Conservation (phyloP, 1,140 invertebrate genomes). For the Oncopodura yosiiana region DNA sequence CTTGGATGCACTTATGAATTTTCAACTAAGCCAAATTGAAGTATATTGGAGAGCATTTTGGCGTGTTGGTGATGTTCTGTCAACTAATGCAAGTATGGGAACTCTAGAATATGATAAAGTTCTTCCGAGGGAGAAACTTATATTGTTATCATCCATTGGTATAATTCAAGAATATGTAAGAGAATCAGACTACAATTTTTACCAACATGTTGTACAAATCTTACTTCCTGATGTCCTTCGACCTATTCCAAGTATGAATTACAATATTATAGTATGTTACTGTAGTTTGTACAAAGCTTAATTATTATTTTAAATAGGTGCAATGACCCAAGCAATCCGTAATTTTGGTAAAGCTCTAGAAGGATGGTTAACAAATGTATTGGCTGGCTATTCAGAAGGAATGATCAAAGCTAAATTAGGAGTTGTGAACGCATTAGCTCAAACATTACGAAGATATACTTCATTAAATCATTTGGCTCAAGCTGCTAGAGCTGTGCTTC, state of each 20-base stretch:
- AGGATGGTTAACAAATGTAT: conserved; percentile 73
- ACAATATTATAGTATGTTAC: conserved; percentile 1
- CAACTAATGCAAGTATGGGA: conserved; percentile 48
- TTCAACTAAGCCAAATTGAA: conserved; percentile 82
- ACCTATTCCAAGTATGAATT: conserved; percentile 71
- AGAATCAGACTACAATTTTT: conserved; percentile 81
- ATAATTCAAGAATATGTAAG: conserved; percentile 61
- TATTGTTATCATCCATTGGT: conserved; percentile 49
- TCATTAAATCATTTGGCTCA: conserved; percentile 97
- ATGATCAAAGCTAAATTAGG: conserved; percentile 72
- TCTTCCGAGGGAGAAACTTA: conserved; percentile 55
- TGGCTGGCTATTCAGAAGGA: conserved; percentile 71
- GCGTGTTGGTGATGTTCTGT: conserved; percentile 57
- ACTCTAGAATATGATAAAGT: conserved; percentile 67
- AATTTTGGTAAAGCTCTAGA: conserved; percentile 89
- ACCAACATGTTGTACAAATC: conserved; percentile 91
- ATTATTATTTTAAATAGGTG: conserved; percentile 45
- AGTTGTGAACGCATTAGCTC: conserved; percentile 84
- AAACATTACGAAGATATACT: conserved; percentile 89
- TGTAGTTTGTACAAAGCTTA: conserved; percentile 10
- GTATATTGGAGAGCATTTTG: conserved; percentile 86
- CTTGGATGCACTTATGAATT: conserved; percentile 80
- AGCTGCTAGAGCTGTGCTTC: conserved; percentile 88
- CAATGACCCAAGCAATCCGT: conserved; percentile 83
- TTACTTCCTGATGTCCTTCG: conserved; percentile 91